Base-by-base conservation (phyloP, 2,797 vertebrate species). In the Pipistrellus pipistrellus region DNA sequence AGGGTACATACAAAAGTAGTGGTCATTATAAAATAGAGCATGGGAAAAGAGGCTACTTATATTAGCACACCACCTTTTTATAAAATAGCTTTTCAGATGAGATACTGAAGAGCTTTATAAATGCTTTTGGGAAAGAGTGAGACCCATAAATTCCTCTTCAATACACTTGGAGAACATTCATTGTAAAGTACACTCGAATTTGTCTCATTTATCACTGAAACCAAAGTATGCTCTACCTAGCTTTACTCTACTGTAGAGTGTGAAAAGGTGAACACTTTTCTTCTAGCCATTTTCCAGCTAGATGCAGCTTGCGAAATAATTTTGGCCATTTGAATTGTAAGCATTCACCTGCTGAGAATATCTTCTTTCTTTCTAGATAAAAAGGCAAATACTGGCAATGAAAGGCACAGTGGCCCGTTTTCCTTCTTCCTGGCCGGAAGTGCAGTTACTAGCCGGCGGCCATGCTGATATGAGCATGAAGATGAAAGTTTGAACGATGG, bases 21-120 rank as follows among this genome's bases (percentile, higher is more conserved):
- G 17, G 73, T 68, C 38, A 81, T 91, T 85, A 75, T 55, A 68
- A 83, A 89, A 59, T 23, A 82, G 51, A 93, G 14, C 8, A 41
- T 20, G 3, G 55, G 8, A 85, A 30, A 82, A 91, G 14, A 95
- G 12, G 23, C 10, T 77, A 38, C n/a, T 27, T 38, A 23, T 44
- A 32, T 6, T 21, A 83, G 32, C 17, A 71, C 2, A 30, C 6
- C 20, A 53, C 10, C 32, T 87, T 92, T 82, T 51, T 77, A 62
- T 68, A 66, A 23, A 64, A 71, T 3, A 46, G n/a, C 17, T 66
- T 75, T 57, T 69, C 66, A 13, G n/a, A 76, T 35, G 27, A 53
- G 11, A 57, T 20, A 6, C 38, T 72, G 30, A 13, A 90, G 76
- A 66, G 44, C 7, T 84, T 80, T 44, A 72, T 15, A 92, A 55